A percentile compares a stretch with the other conserved stretches of the same genome.
These are phyloP conservation scores for Palythoa grandis DNA, from an alignment of 92 coral and sea anemone species.

Conservation along the genomic window DNA sequence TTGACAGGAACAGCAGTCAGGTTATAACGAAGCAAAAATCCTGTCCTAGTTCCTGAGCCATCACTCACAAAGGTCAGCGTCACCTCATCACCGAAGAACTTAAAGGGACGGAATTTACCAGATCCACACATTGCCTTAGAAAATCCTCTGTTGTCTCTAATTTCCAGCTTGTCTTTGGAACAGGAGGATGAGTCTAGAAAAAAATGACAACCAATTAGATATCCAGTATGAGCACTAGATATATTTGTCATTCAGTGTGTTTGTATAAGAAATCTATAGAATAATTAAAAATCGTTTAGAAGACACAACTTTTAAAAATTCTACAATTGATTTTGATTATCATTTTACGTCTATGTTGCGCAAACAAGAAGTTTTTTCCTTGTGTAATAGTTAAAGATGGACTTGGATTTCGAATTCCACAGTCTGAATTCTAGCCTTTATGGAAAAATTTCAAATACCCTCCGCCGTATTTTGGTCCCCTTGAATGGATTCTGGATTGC, in stretches of 20 bases:
- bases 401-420: not conserved
- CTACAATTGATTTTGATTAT: no score
- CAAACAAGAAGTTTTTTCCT: no score
- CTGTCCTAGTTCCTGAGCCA: slow-evolving; percentile 38
- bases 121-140: not conserved
- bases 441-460: not conserved
- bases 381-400: no score
- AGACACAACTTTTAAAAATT: no score
- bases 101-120: not conserved
- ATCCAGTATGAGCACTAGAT: no score
- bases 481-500: not conserved
- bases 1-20: slow-evolving; percentile 18
- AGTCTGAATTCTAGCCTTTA: not conserved
- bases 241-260: no score
- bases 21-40: slow-evolving; percentile 16
- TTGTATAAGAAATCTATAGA: not conserved
- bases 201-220: not conserved
- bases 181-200: slow-evolving; percentile 19
- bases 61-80: slow-evolving; percentile 21
- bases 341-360: no score
- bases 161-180: slow-evolving; percentile 24
- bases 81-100: slow-evolving; percentile 16
- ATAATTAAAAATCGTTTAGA: not conserved
- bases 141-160: slow-evolving; percentile 10
- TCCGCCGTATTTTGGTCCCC: not conserved